These are phyloP conservation scores for Argynnis bischoffii DNA, from an alignment of 2,888 invertebrate species.

Conservation along the genomic window DNA sequence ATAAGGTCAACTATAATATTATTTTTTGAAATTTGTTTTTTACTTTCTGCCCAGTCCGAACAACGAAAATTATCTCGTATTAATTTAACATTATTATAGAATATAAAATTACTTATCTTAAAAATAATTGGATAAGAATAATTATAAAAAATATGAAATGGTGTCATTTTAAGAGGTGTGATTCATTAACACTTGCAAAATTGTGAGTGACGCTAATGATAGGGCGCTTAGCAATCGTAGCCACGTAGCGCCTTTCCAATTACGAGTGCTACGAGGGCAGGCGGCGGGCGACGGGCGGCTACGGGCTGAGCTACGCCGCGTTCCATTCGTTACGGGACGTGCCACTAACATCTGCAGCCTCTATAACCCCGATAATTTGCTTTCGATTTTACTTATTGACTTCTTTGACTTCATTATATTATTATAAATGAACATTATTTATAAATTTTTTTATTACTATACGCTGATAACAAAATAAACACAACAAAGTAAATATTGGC, in stretches of 20 bases:
- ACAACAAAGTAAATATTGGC: too few species aligned
- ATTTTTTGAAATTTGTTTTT: background rate
- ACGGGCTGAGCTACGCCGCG: constrained; percentile 64
- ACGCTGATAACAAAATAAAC: too few species aligned
- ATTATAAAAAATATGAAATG: constrained; percentile 21
- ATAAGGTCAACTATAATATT: constrained; percentile 4
- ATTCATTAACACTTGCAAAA: constrained; percentile 48
- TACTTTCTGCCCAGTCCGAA: too few species aligned
- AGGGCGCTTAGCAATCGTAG: constrained; percentile 64
- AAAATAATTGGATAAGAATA: constrained; percentile 14
- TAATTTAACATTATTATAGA: background rate
- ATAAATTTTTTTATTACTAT: too few species aligned
- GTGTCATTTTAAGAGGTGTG: constrained; percentile 29
- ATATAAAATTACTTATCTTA: background rate
- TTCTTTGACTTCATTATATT: constrained; percentile 8
- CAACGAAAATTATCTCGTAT: too few species aligned
- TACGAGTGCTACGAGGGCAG: constrained; percentile 54
- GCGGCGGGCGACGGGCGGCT: constrained; percentile 42
- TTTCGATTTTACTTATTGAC: constrained; percentile 46
- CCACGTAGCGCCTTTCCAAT: constrained; percentile 72
- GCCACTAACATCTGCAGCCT: constrained; percentile 69
- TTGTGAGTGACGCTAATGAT: constrained; percentile 81
- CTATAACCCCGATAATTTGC: constrained; percentile 63
- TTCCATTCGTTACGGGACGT: constrained; percentile 74
- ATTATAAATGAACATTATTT: constrained; percentile 1